A percentile compares a stretch with the other conserved stretches of the same genome.
phyloP scores from a whole-genome alignment of 1,140 invertebrate genomes.

The Nomia melanderi region DNA sequence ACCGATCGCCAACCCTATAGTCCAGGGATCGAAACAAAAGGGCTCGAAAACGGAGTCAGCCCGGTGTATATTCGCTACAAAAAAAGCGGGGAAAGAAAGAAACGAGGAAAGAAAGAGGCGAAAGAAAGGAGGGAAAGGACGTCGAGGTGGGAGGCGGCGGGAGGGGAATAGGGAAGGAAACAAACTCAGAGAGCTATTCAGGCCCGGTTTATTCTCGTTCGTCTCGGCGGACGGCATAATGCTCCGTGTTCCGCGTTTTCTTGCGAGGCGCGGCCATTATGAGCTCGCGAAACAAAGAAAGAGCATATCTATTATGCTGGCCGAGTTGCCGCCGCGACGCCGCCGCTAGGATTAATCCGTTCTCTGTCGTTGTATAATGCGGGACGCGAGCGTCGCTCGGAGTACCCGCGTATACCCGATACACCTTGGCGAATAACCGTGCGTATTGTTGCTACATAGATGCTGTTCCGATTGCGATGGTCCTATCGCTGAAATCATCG shows the following conservation, averaged over 20 bases:
- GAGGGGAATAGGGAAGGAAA: constrained; percentile 55
- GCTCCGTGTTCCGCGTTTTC: constrained; percentile 66
- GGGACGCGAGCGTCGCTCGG: constrained; percentile 37
- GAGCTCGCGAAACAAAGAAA: constrained; percentile 65
- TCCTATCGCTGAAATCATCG: too few relatives aligned
- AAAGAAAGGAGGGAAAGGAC: not conserved
- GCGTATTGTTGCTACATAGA: constrained; percentile 47
- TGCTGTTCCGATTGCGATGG: constrained; percentile 29
- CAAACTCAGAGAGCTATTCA: constrained; percentile 58
- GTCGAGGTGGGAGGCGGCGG: not conserved
- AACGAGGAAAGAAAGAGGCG: not conserved
- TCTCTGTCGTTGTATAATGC: constrained; percentile 67
- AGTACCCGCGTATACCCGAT: constrained; percentile 22
- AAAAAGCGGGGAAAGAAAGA: constrained; percentile 11
- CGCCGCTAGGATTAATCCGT: constrained; percentile 64
- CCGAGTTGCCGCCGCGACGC: constrained; percentile 59
- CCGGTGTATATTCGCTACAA: constrained; percentile 20
- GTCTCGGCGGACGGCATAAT: constrained; percentile 65
- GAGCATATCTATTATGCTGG: constrained; percentile 66
- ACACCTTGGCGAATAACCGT: constrained; percentile 41
- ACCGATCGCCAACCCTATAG: not conserved
- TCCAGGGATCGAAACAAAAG: constrained; percentile 23
- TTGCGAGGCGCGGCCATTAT: constrained; percentile 67
- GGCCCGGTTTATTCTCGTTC: constrained; percentile 60
- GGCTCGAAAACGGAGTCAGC: constrained; percentile 41